Evolutionary conservation across 2,113 vertebrate species (phyloP), one percentile per base, ranked within the genome.

Genomic region (Cottus gobio): DNA sequence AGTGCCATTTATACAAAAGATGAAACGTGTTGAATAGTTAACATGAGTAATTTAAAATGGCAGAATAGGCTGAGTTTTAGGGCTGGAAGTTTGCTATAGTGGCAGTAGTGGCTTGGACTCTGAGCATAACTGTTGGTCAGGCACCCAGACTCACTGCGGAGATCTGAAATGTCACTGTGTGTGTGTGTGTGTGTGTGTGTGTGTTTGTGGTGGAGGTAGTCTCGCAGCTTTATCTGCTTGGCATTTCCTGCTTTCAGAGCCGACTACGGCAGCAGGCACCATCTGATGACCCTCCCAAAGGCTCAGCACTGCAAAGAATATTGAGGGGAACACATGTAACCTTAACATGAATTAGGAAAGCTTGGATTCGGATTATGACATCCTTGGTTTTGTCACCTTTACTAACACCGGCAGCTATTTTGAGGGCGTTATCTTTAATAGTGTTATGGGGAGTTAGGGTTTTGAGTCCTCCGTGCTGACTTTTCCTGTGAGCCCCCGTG

Each of bases 81-180:
- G 3, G 39, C 58, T 75, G 31, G 37, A 79, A 85, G 76, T 86
- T 88, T 50, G 73, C 84, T 8, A 9, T 58, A 48, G 71, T 50
- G 63, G 56, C 82, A 77, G 79, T 48, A 85, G 60, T 76, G 73
- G 65, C 79, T 74, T 80, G 74, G 78, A 86, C 84, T 85, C 8
- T 1, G 72, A 83, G 77, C 71, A 56, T 66, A 69, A 75, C 79
- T 84, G 82, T 86, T 89, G 84, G 83, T 82, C 85, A 69, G 65
- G 57, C 80, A 78, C 85, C 66, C 82, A 81, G 82, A 90, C 85
- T 89, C 74, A 62, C 85, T 66, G 71, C 39, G 15, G 84, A 82
- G 54, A 85, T 89, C 73, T 85, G 56, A 93, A 94, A 94, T 94
- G 94, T 92, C 92, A 93, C 34, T 16, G 90, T 75, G 79, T 71